Percentiles rank a stretch among this genome's conserved stretches.
phyloP scores from a whole-genome alignment of 2,113 vertebrate genomes.

The Hyla sarda region DNA sequence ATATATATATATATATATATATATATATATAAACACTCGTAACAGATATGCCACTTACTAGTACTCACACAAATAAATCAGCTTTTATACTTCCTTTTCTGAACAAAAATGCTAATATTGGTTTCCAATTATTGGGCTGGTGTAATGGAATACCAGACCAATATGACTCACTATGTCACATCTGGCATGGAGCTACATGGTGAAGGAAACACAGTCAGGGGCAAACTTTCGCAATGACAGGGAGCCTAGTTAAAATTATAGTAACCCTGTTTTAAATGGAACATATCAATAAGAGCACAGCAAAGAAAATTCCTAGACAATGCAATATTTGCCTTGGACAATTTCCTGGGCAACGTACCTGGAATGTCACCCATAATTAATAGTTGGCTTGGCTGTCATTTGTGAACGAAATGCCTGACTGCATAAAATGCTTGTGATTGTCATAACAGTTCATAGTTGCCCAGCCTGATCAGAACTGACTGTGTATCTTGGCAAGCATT shows the following conservation, averaged over 20 bases:
- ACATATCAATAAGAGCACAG: conserved; percentile 56
- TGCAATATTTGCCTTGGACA: conserved; percentile 57
- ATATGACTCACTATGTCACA: conserved; percentile 56
- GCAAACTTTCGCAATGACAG: conserved; percentile 44
- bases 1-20: too few species aligned
- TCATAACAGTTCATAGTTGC: conserved; percentile 56
- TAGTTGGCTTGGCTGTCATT: conserved; percentile 57
- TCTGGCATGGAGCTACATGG: conserved; percentile 41
- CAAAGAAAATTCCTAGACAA: conserved; percentile 58
- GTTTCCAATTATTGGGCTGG: conserved; percentile 37
- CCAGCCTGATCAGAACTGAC: conserved; percentile 48
- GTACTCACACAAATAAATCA: not conserved
- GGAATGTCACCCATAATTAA: conserved; percentile 58
- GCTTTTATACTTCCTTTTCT: conserved; percentile 10
- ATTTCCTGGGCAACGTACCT: conserved; percentile 53
- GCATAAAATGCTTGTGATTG: conserved; percentile 56
- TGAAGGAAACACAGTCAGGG: conserved; percentile 43
- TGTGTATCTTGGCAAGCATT: conserved; percentile 44
- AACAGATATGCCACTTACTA: too few species aligned
- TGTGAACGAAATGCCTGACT: conserved; percentile 45
- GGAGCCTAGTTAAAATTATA: conserved; percentile 45
- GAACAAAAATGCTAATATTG: conserved; percentile 42
- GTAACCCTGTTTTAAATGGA: conserved; percentile 54
- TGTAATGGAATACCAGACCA: conserved; percentile 51
- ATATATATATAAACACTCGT: too few species aligned